These are phyloP conservation scores for Chiropotes sagulatus DNA, from an alignment of 2,797 vertebrate genomes.

Conservation along the genomic window DNA sequence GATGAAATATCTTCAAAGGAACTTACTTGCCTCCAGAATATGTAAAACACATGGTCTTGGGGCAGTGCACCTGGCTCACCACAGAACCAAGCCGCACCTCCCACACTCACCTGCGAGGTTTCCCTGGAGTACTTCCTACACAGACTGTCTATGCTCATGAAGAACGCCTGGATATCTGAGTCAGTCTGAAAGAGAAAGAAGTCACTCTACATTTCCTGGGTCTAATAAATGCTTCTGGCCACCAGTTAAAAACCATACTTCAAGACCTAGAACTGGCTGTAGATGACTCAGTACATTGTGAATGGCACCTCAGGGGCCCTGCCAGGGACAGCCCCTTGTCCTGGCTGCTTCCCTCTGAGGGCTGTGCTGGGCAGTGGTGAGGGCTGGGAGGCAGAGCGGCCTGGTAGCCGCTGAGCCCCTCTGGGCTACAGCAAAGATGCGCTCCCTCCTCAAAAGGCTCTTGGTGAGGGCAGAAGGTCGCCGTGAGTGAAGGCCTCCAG, in stretches of 20 bases:
- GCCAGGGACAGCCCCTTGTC: background rate
- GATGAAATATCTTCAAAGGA: background rate
- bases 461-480: background rate
- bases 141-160: slow-evolving; percentile 87
- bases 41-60: background rate
- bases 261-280: background rate
- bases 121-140: slow-evolving; percentile 89
- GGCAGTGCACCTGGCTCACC: background rate
- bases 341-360: background rate
- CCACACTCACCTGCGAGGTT: slow-evolving; percentile 88
- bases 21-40: background rate
- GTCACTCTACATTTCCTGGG: background rate
- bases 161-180: slow-evolving; percentile 91
- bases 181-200: slow-evolving; percentile 87
- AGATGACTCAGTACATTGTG: background rate
- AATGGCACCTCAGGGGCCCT: background rate
- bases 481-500: background rate
- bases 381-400: background rate
- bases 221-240: background rate
- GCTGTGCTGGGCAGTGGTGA: background rate
- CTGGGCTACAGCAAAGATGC: background rate
- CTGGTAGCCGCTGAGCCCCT: background rate
- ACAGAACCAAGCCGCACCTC: too few species aligned
- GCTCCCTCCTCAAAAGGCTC: background rate
- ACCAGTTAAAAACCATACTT: background rate